Percentiles rank a stretch among this genome's conserved stretches.
These are phyloP conservation scores for Arrhopalites spinosus DNA, from an alignment of 2,888 invertebrate species.

Conservation along the genomic window DNA sequence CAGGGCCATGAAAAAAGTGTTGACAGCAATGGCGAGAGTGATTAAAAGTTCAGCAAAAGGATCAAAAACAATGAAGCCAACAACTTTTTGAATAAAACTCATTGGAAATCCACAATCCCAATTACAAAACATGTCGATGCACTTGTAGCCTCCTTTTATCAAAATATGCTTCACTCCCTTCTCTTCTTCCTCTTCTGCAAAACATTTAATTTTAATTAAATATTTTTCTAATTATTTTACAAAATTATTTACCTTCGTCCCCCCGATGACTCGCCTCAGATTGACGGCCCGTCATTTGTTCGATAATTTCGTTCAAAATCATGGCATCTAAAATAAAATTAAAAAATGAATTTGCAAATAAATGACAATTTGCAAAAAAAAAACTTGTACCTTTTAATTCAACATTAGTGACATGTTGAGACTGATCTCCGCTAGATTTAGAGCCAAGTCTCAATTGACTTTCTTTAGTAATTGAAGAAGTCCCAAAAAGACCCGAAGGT, in stretches of 20 bases:
- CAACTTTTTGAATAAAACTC: slow-evolving; percentile 87
- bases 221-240: no score
- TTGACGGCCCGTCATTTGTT: slow-evolving; percentile 86
- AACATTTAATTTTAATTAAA: no score
- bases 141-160: slow-evolving; percentile 72
- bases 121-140: slow-evolving; percentile 66
- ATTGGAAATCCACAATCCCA: slow-evolving; percentile 97
- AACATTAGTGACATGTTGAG: slow-evolving; percentile 40
- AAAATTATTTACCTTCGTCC: slow-evolving; percentile 67
- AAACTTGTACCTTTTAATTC: slow-evolving; percentile 49
- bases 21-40: slow-evolving; percentile 96
- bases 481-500: slow-evolving; percentile 60
- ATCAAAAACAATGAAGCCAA: slow-evolving; percentile 89
- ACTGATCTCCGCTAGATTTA: slow-evolving; percentile 40
- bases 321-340: slow-evolving; percentile 76
- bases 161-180: slow-evolving; percentile 85
- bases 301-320: slow-evolving; percentile 95
- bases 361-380: not conserved
- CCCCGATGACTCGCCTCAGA: slow-evolving; percentile 84
- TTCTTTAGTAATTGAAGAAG: slow-evolving; percentile 79
- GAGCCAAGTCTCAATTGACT: slow-evolving; percentile 71
- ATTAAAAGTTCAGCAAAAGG: slow-evolving; percentile 98
- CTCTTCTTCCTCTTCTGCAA: slow-evolving; percentile 70
- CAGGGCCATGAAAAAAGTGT: slow-evolving; percentile 92
- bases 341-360: not conserved